Base-by-base conservation (phyloP, 2,113 vertebrate species). In the Baryphthengus martii region DNA sequence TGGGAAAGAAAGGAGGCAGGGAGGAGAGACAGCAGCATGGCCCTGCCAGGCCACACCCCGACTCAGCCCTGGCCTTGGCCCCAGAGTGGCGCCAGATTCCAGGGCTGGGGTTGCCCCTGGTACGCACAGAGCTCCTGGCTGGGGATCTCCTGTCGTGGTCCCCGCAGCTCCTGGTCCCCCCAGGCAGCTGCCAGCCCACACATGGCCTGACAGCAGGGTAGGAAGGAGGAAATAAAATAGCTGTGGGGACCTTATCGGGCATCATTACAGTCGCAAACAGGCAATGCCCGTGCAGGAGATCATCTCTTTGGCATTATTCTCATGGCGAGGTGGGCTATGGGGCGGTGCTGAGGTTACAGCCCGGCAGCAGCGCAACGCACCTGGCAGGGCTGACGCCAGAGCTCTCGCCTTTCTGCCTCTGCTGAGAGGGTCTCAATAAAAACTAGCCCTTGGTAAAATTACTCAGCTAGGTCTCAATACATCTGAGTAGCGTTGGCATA, bases 331-430 rank as follows among this genome's bases (percentile, higher is more conserved):
- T n/a, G 0, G 1, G 16, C 47, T 21, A 10, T 7, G 23, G 70
- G 66, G 45, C 3, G 3, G 17, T 63, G 53, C 49, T 56, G 74
- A 42, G 49, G 29, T 52, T 65, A 35, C 47, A 84, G 49, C 40
- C 44, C 2, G 0, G 59, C 6, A 3, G 68, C 73, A 37, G 17
- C 2, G 0, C 0, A 0, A 9, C 0, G 1, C 42, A 58, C 67
- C 44, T 59, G 72, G 53, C 56, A 63, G 52, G 59, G 67, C 63
- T 84, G 49, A 73, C 72, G 89, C 25, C 2, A 1, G 33, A 90
- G 70, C 37, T 67, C 39, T 45, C 2, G 1, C n/a, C 10, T 72
- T 86, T 86, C 91, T 68, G 72, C 67, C 49, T 68, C 49, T 68
- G 62, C 68, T 3, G 2, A 83, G 53, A 4, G 1, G 26, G 24